Base-by-base conservation (phyloP, 2,888 invertebrate species). In the Ophraella communa region DNA sequence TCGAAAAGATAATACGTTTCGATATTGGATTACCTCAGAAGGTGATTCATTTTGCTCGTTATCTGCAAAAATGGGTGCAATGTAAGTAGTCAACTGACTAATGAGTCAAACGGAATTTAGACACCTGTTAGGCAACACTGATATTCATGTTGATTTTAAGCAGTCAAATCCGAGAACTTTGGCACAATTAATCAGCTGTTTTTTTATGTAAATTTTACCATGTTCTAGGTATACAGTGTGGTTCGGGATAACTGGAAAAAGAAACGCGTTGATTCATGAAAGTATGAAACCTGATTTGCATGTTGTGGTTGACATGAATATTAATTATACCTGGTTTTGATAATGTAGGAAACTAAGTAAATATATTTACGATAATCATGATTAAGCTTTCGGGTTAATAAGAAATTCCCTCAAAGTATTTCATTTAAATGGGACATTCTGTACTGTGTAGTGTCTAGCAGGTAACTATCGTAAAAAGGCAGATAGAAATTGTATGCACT, bases 141-240 rank as follows among this genome's bases (percentile, higher is more conserved):
- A 56, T 56, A 56, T 44, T 56, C 56, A 44, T 56, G 45, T 44
- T 18, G n/a, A 27, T 45, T 56, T 56, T 56, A 44, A 56, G 55
- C 21, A 56, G 30, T 45, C 56, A 45, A 24, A 30, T 56, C 44
- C 56, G 27, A 44, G 56, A 44, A 33, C 24, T 56, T 56, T 18
- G 18, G 27, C 27, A 18, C 24, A 27, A 27, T 17, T 39, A 56
- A 56, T 44, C 44, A 18, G 44, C 44, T 42, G n/a, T n/a, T n/a
- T n/a, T 27, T 42, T 30, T 56, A 56, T 56, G 56, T 23, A 55
- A 55, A 55, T 55, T 55, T 23, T 55, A n/a, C 24, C 39, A 55
- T 55, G 42, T 33, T 55, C 39, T 42, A 23, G 23, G 42, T 49
- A 24, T 49, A 49, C 24, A 45, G 17, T 18, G 14, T 42, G 17